Evolutionary conservation across 2,888 invertebrate genomes (phyloP).

Genomic region (Polydrusus pterygomalis): DNA sequence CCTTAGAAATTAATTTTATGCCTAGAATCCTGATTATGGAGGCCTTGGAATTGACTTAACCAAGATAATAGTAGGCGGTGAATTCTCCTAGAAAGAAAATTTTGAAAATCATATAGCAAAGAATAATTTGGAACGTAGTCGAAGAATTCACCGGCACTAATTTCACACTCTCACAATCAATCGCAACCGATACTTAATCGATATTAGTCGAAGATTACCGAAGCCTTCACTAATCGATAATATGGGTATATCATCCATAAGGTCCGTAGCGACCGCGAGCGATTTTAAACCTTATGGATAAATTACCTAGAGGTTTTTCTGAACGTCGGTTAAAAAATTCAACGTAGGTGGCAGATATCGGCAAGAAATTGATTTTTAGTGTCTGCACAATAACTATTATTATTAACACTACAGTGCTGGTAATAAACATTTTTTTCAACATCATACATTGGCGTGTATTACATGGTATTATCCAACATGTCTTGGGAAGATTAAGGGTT

Average conservation of each 20-base stretch:
- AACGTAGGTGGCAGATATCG: constrained; percentile 48
- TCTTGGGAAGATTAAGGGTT: no score
- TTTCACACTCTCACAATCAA: constrained; percentile 47
- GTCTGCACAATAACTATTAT: constrained; percentile 37
- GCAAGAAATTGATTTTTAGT: constrained; percentile 49
- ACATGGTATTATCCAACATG: no score
- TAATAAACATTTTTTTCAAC: neutral
- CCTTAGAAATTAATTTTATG: no score
- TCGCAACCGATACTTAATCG: constrained; percentile 52
- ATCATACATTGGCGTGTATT: neutral
- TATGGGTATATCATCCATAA: constrained; percentile 18
- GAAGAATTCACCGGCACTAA: constrained; percentile 40
- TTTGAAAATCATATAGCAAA: no score
- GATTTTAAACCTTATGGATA: constrained; percentile 25
- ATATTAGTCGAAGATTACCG: constrained; percentile 43
- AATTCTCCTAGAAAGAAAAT: no score
- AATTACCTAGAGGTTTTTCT: constrained; percentile 4
- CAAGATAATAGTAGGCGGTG: no score
- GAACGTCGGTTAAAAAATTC: constrained; percentile 9
- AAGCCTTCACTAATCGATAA: constrained; percentile 51
- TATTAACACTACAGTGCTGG: neutral
- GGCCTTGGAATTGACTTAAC: no score
- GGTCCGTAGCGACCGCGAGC: constrained; percentile 9
- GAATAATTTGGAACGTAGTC: constrained; percentile 30
- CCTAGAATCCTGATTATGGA: no score